Conservation (phyloP, 2,888 invertebrate species). For the Sisyra terminalis region DNA sequence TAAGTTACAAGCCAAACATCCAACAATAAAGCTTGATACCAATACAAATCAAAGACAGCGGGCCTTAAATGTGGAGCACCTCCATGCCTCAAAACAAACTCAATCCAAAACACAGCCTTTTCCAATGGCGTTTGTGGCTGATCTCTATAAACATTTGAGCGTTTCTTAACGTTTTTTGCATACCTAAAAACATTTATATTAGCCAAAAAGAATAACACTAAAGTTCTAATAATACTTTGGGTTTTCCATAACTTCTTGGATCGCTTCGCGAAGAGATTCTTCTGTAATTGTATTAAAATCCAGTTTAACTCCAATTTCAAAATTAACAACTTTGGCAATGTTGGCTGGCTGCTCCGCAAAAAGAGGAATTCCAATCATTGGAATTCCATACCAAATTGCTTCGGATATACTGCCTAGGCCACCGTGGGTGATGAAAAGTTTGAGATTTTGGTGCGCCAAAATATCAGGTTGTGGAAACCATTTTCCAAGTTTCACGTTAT, state of each 20-base stretch:
- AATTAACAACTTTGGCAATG: background rate
- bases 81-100: too few species aligned
- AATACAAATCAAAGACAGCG: too few species aligned
- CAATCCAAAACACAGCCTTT: too few species aligned
- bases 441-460: conserved; percentile 1
- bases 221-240: background rate
- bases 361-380: background rate
- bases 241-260: background rate
- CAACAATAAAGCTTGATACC: too few species aligned
- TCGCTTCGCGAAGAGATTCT: background rate
- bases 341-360: background rate
- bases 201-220: too few species aligned
- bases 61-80: too few species aligned
- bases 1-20: too few species aligned
- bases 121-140: too few species aligned
- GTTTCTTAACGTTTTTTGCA: too few species aligned
- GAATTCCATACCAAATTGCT: background rate
- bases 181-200: too few species aligned
- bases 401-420: background rate
- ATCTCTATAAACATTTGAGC: too few species aligned
- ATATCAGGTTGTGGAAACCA: conserved; percentile 11
- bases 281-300: background rate
- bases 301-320: background rate
- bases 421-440: background rate
- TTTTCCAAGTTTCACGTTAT: conserved; percentile 10